Evolutionary conservation across 2,888 invertebrate species (phyloP), one percentile per base, ranked within the genome.

Genomic region (Hypercompe scribonia): DNA sequence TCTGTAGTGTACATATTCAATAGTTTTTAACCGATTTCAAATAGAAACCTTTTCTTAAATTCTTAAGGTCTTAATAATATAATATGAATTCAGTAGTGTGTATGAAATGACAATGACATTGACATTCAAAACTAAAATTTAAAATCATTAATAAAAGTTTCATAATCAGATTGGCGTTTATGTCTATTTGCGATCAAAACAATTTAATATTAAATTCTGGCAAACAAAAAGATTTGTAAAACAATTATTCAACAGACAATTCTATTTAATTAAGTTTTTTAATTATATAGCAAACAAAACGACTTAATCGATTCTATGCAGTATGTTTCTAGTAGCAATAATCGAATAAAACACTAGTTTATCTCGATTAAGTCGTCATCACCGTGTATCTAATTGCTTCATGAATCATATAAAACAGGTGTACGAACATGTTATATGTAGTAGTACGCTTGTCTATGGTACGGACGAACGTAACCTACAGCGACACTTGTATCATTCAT

Each of bases 401-500:
- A 76, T 75, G 80, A 80, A 77, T 80, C 78, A 78, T 63, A 71
- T 70, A 66, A 72, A 78, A 83, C 78, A 80, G 77, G 77, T 81
- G 83, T 71, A 58, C 34, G 65, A 42, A 66, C 54, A 42, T 65
- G 66, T 70, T 54, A 39, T 31, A 36, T 61, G 39, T 68, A 66
- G 24, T 24, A 50, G 75, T 67, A 31, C 39, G 50, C 70, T 70
- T 72, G 72, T 65, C 66, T 70, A 34, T 31, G 46, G 39, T 34
- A 66, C 46, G 28, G 68, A 69, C 33, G 58, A n/a, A 69, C 75
- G 80, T 81, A 80, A 83, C 81, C 77, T 68, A 73, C 79, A 74
- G 81, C 83, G 83, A 83, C 83, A 83, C 83, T 83, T 81, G 82
- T 78, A 80, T 81, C 85, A 87, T 90, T 91, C 89, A 90, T 93